Evolutionary conservation across 2,797 vertebrate genomes (phyloP).

Genomic region (Todus mexicanus): DNA sequence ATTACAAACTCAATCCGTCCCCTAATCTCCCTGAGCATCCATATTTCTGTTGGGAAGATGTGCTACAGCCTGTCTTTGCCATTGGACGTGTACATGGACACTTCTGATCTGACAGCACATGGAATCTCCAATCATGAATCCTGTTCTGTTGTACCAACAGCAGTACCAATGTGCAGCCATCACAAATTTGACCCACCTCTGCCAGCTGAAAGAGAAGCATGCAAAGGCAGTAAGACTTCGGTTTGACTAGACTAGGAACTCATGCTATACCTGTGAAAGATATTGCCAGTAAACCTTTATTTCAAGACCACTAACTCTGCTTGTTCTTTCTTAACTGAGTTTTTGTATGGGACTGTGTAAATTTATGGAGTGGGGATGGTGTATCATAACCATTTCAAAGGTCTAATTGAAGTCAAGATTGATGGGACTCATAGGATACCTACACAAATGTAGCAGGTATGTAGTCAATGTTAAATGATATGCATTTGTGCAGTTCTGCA

Average conservation of each 20-base stretch:
- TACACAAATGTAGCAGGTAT: no score
- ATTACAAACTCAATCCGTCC: background rate
- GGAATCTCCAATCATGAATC: background rate
- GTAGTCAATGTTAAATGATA: background rate
- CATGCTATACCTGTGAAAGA: background rate
- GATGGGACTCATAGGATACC: constrained; percentile 12
- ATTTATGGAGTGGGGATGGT: background rate
- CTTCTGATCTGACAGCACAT: background rate
- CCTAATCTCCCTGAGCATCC: background rate
- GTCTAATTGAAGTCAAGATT: constrained; percentile 17
- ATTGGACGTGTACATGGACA: background rate
- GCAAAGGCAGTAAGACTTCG: background rate
- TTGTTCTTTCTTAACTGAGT: background rate
- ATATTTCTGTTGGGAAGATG: background rate
- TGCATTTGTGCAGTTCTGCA: background rate
- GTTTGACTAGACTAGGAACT: background rate
- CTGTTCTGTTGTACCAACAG: no score
- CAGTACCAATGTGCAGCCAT: background rate
- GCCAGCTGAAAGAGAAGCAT: background rate
- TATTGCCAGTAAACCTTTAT: background rate
- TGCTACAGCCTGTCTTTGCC: background rate
- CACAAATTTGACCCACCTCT: background rate
- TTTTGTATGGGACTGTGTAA: background rate
- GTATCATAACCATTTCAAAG: constrained; percentile 39
- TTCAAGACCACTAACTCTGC: background rate